Evolutionary conservation across 2,797 vertebrate genomes (phyloP), one percentile per base, ranked within the genome.

Genomic region (Microctenopoma stevenorrisi): DNA sequence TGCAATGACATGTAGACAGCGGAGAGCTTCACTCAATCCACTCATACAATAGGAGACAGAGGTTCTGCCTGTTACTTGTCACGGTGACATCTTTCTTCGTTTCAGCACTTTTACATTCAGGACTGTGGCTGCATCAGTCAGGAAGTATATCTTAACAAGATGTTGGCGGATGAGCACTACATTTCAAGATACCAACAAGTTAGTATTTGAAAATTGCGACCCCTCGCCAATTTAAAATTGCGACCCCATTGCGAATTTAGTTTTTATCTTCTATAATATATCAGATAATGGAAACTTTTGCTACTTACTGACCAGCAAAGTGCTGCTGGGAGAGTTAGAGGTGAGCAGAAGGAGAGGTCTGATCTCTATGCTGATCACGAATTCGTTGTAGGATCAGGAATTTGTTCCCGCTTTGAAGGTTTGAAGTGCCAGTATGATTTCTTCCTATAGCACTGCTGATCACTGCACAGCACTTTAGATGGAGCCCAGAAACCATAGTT

Each of bases 1-100:
- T 62, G 35, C 54, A 77, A 71, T 76, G 55, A 52, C 42, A 73
- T 52, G 42, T 18, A 64, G 62, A 67, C 33, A n/a, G 33, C 57
- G 2, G n/a, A 28, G 11, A 59, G 18, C 38, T 53, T 68, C 28
- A 6, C 18, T 64, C 55, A 55, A 82, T 71, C 47, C 26, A 30
- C 25, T 59, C 10, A 22, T 59, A 28, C 13, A 68, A 28, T 18
- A 35, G n/a, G 9, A 59, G 44, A 38, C 38, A n/a, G 11, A 51
- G n/a, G 16, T 43, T 35, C 44, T 42, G 26, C 26, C 30, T 74
- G 10, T 33, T 1, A 33, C 30, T 33, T 33, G 30, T 6, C 33
- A 16, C 11, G 15, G 66, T 61, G 40, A 10, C 5, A 30, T 15
- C 44, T 28, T 43, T 72, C 47, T 6, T 48, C 8, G 7, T 50